These are phyloP conservation scores for Macrotis lagotis DNA, from an alignment of 2,113 vertebrate species.

Conservation along the genomic window DNA sequence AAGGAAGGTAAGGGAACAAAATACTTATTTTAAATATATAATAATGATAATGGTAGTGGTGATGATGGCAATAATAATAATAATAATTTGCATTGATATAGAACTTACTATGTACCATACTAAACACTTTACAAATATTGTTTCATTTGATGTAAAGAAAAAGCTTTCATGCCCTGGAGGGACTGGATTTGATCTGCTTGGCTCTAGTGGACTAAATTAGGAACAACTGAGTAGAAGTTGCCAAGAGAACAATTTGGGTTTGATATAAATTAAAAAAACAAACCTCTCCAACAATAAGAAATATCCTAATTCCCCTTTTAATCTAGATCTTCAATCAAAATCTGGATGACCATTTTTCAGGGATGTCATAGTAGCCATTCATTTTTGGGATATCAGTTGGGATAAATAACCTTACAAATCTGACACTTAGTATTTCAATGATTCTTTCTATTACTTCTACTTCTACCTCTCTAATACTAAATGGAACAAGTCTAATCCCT, in stretches of 20 bases:
- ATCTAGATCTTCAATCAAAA: background rate
- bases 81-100: slow-evolving; percentile 13
- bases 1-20: background rate
- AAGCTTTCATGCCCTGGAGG: background rate
- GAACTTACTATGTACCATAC: background rate
- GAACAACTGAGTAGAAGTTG: background rate
- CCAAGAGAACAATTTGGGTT: background rate
- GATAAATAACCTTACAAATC: background rate
- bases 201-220: background rate
- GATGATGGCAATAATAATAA: background rate
- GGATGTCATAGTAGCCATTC: background rate
- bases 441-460: background rate
- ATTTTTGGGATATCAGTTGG: background rate
- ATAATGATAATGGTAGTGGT: too few species aligned
- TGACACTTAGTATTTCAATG: background rate
- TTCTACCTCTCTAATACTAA: background rate
- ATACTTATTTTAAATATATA: background rate
- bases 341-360: background rate
- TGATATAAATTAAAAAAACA: background rate
- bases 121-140: slow-evolving; percentile 17
- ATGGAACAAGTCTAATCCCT: background rate
- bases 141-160: background rate
- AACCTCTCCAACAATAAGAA: background rate
- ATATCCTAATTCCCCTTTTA: background rate
- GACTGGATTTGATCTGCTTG: background rate